phyloP scores from a whole-genome alignment of 2,888 invertebrate species.

The Emmelina monodactyla region DNA sequence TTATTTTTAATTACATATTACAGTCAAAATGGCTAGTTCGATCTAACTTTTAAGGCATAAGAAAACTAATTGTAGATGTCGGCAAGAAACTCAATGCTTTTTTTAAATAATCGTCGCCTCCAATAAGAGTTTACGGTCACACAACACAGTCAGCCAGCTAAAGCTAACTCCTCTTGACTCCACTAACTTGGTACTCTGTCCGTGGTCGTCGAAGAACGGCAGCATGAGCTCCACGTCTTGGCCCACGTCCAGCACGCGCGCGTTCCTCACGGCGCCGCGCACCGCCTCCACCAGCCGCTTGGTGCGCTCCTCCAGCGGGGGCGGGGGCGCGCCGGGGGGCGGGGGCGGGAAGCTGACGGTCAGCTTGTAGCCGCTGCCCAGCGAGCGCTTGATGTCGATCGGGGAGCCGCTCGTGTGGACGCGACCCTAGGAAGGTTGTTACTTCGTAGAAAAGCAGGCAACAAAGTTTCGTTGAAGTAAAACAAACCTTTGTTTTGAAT shows the following conservation, averaged over 20 bases:
- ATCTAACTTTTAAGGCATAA: no score
- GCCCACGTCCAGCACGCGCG: slow-evolving; percentile 38
- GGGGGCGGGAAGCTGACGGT: slow-evolving; percentile 40
- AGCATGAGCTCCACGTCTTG: slow-evolving; percentile 47
- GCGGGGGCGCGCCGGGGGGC: neutral
- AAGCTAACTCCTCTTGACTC: slow-evolving; percentile 25
- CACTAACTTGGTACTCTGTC: slow-evolving; percentile 62
- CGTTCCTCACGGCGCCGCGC: slow-evolving; percentile 47
- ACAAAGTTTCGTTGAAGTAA: no score
- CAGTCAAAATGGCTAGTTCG: no score
- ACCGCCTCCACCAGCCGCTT: slow-evolving; percentile 44
- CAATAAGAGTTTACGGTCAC: no score
- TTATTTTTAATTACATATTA: no score
- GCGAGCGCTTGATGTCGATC: slow-evolving; percentile 59
- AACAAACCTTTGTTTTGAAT: no score
- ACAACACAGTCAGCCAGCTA: no score
- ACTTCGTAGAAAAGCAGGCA: no score
- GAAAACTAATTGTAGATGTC: no score
- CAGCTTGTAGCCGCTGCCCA: slow-evolving; percentile 64
- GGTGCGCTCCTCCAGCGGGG: slow-evolving; percentile 36
- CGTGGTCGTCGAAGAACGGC: slow-evolving; percentile 59
- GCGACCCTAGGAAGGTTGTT: slow-evolving; percentile 50
- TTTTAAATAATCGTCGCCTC: no score
- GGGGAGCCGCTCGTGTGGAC: slow-evolving; percentile 67
- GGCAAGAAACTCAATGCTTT: no score